Evolutionary conservation across 2,113 vertebrate genomes (phyloP), one percentile per base, ranked within the genome.

Genomic region (Melanocharis versteri): DNA sequence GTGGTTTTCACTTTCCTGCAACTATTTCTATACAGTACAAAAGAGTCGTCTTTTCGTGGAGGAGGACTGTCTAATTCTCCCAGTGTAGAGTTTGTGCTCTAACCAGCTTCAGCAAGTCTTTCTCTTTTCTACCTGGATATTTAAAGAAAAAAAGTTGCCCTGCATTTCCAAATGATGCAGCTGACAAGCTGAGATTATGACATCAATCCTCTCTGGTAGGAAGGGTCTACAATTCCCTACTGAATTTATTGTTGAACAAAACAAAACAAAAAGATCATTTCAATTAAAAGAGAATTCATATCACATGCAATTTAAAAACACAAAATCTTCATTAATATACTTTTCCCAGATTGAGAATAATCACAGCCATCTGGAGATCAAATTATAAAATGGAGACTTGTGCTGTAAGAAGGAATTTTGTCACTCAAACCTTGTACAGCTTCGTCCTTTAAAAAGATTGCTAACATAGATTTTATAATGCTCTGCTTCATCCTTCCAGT

Each of bases 331-430:
- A 86, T 93, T 84, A 94, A 90, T 93, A 75, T 93, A 88, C 78
- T 96, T 88, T 94, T 94, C 73, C 79, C 93, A 93, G 91, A 76
- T 80, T 93, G 79, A 89, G 85, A 97, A 94, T 47, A 89, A 77
- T 90, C 85, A 71, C 53, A 94, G 75, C 86, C 93, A 96, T 92
- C 94, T 97, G 89, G 96, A 87, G 91, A 94, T 68, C 31, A 96
- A 93, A 81, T 54, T 93, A 83, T 53, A 89, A 83, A 93, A 83
- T 83, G 30, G 75, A 75, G 90, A 89, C 54, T 95, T 79, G 80
- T 94, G 70, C 26, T 89, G 48, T 15, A 89, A 92, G 77, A 91
- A 90, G 64, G 42, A 96, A 97, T 88, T 65, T 69, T 84, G 94
- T 75, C 77, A 82, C 69, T 97, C 90, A 96, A 96, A 87, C 42